Evolutionary conservation across 2,797 vertebrate genomes (phyloP).

Genomic region (Podarcis lilfordi): DNA sequence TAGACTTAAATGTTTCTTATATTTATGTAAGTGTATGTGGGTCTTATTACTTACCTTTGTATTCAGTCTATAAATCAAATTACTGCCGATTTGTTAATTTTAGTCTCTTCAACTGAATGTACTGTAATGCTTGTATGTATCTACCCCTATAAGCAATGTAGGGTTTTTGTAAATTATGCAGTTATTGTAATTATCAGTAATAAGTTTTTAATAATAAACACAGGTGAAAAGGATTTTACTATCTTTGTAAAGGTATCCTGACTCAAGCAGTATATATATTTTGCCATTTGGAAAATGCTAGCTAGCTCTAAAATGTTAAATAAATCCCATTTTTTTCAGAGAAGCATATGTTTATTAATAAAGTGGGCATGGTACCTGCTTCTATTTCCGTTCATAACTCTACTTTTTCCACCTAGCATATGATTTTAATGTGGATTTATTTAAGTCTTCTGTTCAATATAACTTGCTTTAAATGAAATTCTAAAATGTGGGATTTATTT

Average conservation of each 20-base stretch:
- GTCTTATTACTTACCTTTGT: constrained; percentile 79
- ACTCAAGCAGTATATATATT: constrained; percentile 69
- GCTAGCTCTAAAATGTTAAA: constrained; percentile 53
- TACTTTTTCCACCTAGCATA: constrained; percentile 59
- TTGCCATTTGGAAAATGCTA: constrained; percentile 53
- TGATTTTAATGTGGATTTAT: constrained; percentile 45
- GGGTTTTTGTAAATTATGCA: constrained; percentile 84
- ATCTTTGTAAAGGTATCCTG: constrained; percentile 71
- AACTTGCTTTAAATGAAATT: constrained; percentile 22
- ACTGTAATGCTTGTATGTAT: constrained; percentile 91
- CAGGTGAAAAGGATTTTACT: constrained; percentile 72
- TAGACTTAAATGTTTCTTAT: constrained; percentile 90
- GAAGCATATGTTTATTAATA: constrained; percentile 33
- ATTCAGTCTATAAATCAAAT: constrained; percentile 74
- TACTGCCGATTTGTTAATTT: constrained; percentile 75
- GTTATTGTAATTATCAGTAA: constrained; percentile 80
- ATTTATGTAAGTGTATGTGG: constrained; percentile 89
- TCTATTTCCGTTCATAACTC: constrained; percentile 53
- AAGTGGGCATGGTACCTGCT: constrained; percentile 45
- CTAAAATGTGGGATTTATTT: constrained; percentile 50
- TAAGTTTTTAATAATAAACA: constrained; percentile 78
- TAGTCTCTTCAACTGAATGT: constrained; percentile 81
- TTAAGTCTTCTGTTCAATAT: constrained; percentile 52
- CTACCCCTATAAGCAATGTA: constrained; percentile 74
- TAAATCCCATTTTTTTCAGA: constrained; percentile 53